These are phyloP conservation scores for Passer montanus DNA, from an alignment of 2,113 vertebrate species.

Conservation along the genomic window DNA sequence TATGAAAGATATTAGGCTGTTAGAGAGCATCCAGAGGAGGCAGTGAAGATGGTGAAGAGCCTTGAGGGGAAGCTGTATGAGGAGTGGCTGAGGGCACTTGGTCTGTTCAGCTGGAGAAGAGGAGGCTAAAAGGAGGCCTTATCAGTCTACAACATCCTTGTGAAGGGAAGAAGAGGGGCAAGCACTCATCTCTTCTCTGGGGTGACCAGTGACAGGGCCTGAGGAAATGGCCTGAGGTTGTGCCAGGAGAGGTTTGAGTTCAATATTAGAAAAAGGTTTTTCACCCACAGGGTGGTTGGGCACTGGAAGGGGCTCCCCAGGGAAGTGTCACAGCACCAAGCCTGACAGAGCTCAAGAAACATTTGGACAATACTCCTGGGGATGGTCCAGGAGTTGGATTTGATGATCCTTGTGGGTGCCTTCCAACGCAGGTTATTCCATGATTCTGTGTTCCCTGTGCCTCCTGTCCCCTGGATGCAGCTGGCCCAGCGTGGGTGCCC, in stretches of 20 bases:
- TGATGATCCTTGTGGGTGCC: background rate
- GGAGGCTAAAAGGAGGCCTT: background rate
- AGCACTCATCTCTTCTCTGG: background rate
- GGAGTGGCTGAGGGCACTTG: background rate
- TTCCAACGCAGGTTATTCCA: background rate
- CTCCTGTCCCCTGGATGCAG: background rate
- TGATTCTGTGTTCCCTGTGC: background rate
- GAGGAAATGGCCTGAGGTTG: background rate
- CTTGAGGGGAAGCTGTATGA: background rate
- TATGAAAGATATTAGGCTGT: background rate
- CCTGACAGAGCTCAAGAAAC: background rate
- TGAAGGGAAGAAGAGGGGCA: background rate
- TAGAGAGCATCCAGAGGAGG: background rate
- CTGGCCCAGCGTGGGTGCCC: fast-evolving
- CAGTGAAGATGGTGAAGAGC: background rate
- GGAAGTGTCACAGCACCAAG: background rate
- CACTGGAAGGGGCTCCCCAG: background rate
- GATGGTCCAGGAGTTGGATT: background rate
- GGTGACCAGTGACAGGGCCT: background rate
- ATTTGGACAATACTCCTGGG: background rate
- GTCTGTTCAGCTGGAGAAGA: background rate
- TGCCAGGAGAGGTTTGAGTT: background rate
- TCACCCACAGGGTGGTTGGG: background rate
- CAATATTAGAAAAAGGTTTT: background rate
- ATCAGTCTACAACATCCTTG: background rate